Evolutionary conservation across 1,140 invertebrate species (phyloP).

Genomic region (Eupristina koningsbergeri): DNA sequence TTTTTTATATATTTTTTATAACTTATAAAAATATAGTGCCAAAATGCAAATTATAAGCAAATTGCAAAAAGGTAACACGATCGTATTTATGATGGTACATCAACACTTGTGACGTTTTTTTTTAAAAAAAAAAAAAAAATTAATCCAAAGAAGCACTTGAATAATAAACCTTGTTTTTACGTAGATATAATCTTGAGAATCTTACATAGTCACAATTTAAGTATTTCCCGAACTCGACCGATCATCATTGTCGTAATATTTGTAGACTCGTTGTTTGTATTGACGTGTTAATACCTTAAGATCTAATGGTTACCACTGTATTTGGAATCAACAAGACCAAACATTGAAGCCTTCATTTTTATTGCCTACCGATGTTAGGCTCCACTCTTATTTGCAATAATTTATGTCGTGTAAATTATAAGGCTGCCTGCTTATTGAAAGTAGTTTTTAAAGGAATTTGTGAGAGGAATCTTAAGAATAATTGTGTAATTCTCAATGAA

Average conservation of each 20-base stretch:
- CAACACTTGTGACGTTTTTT: neutral
- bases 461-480: neutral
- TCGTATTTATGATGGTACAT: neutral
- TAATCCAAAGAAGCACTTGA: neutral
- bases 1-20: neutral
- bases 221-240: neutral
- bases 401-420: neutral
- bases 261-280: neutral
- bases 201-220: neutral
- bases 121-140: neutral
- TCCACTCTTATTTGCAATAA: neutral
- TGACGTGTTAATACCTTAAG: neutral
- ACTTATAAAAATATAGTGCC: neutral
- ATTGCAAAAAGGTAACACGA: neutral
- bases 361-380: neutral
- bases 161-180: neutral
- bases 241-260: neutral
- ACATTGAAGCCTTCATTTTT: neutral
- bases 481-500: neutral
- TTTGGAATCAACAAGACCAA: neutral
- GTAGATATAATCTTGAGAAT: neutral
- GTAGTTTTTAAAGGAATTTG: neutral
- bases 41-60: neutral
- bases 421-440: neutral
- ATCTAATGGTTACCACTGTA: neutral